A percentile compares a stretch with the other conserved stretches of the same genome.
phyloP scores from a whole-genome alignment of 2,113 vertebrate species.

The Echinops telfairi region DNA sequence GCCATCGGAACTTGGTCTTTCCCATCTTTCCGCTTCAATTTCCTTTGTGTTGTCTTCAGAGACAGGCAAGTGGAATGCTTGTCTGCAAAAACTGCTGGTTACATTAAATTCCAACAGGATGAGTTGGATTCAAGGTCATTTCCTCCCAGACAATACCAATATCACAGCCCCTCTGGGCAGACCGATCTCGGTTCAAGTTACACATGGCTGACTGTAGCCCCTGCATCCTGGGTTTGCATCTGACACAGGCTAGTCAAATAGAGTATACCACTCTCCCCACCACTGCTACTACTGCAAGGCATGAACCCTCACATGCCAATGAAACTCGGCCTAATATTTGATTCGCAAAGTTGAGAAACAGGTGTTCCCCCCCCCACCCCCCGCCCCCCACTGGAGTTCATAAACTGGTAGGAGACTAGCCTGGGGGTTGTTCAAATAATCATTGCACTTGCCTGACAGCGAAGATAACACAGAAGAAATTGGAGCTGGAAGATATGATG shows the following conservation, averaged over 20 bases:
- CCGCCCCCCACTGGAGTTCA: no score
- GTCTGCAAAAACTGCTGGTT: neutral
- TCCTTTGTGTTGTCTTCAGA: no score
- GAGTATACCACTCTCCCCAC: neutral
- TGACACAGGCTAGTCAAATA: neutral
- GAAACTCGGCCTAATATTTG: neutral
- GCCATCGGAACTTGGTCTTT: no score
- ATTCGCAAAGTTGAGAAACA: neutral
- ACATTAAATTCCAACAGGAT: neutral
- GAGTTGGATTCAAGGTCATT: neutral
- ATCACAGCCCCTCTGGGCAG: neutral
- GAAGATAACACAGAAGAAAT: neutral
- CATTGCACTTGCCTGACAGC: neutral
- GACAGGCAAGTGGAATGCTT: no score
- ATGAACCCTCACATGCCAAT: neutral
- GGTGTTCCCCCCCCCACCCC: neutral
- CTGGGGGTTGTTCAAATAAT: no score
- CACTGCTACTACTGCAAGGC: neutral
- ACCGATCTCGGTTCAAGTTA: neutral
- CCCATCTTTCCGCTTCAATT: no score
- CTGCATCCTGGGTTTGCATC: no score
- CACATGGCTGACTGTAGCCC: no score
- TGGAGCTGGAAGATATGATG: neutral
- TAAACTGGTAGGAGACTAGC: no score
- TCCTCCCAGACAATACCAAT: neutral